Base-by-base conservation (phyloP, 2,113 vertebrate genomes). In the Cichladusa arquata region DNA sequence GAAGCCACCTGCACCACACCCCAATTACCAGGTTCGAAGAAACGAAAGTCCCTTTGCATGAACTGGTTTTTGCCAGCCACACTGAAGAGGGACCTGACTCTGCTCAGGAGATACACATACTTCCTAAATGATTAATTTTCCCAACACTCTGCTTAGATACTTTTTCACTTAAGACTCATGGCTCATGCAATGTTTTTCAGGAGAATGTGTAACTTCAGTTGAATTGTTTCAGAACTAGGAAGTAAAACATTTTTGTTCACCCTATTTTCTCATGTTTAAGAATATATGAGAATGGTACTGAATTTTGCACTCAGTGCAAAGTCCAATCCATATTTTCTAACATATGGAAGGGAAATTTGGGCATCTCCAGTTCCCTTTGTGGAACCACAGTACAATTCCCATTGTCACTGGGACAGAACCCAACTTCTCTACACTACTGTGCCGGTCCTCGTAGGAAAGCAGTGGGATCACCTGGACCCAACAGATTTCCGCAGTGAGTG, bases 151-250 rank as follows among this genome's bases (percentile, higher is more conserved):
- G 48, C 36, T 57, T 57, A 19, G 56, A 45, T 48, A 78, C 65
- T 79, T 70, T 81, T 40, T 47, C n/a, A 67, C 23, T 62, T 56
- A 24, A 24, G 14, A 73, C 20, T 73, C 44, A 47, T 8, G 26
- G 36, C 31, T 77, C 14, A 66, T 24, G 25, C 15, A 9, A 1
- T 28, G 5, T 57, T 81, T 62, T 71, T 42, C 61, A 79, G 16
- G 18, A 47, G n/a, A 78, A 77, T 0, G 0, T 33, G 20, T 40
- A 86, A 50, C 31, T 78, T 65, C 6, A 2, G 26, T 19, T 53
- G 36, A 84, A 47, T 50, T 42, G 24, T 42, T 95, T 81, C 38
- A 54, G 53, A 89, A 80, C 9, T 28, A 61, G 13, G 20, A 92
- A 84, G 31, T 31, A 53, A 78, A 73, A 36, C 8, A 47, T 69